phyloP scores from a whole-genome alignment of 2,113 vertebrate species.

The Collichthys lucidus region DNA sequence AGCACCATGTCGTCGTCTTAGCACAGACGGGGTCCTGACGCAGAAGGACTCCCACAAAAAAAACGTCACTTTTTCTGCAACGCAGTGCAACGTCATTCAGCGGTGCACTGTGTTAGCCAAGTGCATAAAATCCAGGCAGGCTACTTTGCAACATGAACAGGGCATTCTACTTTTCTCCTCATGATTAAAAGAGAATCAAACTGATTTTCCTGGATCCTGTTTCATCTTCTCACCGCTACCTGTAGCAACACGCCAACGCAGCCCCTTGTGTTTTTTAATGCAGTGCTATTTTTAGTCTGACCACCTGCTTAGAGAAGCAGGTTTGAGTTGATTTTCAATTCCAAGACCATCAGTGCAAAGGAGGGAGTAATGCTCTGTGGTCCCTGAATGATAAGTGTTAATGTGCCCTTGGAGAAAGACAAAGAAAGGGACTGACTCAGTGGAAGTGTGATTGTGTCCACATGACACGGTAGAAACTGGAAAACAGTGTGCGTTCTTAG shows the following conservation, averaged over 20 bases:
- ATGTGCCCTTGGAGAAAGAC: slow-evolving; percentile 45
- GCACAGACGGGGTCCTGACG: background rate
- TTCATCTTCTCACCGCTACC: slow-evolving; percentile 16
- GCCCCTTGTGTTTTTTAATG: background rate
- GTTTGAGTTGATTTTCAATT: slow-evolving; percentile 30
- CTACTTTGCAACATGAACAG: background rate
- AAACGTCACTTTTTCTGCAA: background rate
- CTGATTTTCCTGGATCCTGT: slow-evolving; percentile 4
- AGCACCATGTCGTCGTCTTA: background rate
- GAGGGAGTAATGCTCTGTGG: background rate
- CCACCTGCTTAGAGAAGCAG: slow-evolving; percentile 27
- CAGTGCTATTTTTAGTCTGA: slow-evolving; percentile 29
- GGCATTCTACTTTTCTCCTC: background rate
- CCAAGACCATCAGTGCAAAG: background rate
- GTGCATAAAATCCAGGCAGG: background rate
- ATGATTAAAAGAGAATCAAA: background rate
- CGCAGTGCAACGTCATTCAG: background rate
- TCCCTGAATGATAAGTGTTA: slow-evolving; percentile 34
- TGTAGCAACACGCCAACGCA: slow-evolving; percentile 22
- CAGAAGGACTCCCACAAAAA: background rate
- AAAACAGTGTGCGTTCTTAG: slow-evolving; percentile 19
- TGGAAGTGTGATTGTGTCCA: slow-evolving; percentile 27
- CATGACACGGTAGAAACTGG: slow-evolving; percentile 17
- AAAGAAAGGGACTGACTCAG: slow-evolving; percentile 19
- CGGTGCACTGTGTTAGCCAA: background rate